Conservation (phyloP, 2,797 vertebrate species). For the Salarias fasciatus region DNA sequence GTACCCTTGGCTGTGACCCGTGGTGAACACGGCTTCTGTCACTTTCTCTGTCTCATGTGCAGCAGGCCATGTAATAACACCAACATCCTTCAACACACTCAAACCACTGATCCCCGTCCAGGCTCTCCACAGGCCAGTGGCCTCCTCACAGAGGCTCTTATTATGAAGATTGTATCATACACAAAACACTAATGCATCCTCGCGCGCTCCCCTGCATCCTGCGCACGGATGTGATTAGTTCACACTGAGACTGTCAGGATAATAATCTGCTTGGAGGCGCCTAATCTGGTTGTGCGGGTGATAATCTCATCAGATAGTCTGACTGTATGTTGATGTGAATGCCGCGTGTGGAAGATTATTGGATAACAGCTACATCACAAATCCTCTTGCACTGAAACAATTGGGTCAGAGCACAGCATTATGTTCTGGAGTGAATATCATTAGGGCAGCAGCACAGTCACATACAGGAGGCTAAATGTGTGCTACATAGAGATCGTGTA, state of each 20-base stretch:
- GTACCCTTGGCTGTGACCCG: slow-evolving; percentile 60
- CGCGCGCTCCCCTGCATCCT: not conserved
- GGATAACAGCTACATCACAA: slow-evolving; percentile 65
- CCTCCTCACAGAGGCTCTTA: slow-evolving; percentile 63
- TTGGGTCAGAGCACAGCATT: slow-evolving; percentile 55
- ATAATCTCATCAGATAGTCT: slow-evolving; percentile 76
- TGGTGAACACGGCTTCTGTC: slow-evolving; percentile 43
- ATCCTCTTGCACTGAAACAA: slow-evolving; percentile 56
- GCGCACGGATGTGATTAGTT: slow-evolving; percentile 47
- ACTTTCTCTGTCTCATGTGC: slow-evolving; percentile 62
- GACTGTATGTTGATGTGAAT: slow-evolving; percentile 68
- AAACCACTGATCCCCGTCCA: slow-evolving; percentile 59
- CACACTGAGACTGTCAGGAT: slow-evolving; percentile 38
- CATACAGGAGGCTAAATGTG: slow-evolving; percentile 34
- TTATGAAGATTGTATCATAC: slow-evolving; percentile 52
- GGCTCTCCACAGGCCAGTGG: slow-evolving; percentile 62
- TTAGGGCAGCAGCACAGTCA: slow-evolving; percentile 26
- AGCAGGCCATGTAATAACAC: slow-evolving; percentile 75
- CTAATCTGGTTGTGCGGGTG: slow-evolving; percentile 68
- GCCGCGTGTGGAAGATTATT: slow-evolving; percentile 61
- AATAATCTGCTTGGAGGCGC: slow-evolving; percentile 59
- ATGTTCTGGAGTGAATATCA: slow-evolving; percentile 38
- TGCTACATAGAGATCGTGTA: slow-evolving; percentile 39
- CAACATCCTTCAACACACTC: slow-evolving; percentile 58
- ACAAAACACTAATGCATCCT: slow-evolving; percentile 12